Conservation (phyloP, 2,797 vertebrate species). For the Mormyrus hasselquistii region DNA sequence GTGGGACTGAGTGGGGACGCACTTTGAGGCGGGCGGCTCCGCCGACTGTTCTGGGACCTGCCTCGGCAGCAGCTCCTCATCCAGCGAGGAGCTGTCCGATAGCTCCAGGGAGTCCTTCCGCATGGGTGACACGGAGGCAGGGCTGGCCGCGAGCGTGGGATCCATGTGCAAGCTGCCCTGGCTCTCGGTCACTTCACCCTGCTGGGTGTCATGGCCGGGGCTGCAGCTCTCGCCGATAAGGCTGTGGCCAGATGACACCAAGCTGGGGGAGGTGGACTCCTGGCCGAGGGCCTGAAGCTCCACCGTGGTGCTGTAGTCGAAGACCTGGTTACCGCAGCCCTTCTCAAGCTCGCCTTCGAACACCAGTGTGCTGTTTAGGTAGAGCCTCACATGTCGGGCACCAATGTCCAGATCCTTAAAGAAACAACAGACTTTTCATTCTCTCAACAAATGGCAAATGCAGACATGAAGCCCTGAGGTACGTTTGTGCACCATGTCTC, state of each 20-base stretch:
- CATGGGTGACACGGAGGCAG: slow-evolving; percentile 26
- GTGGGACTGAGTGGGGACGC: slow-evolving; percentile 61
- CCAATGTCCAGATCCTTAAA: slow-evolving; percentile 77
- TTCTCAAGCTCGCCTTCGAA: slow-evolving; percentile 79
- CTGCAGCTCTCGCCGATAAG: slow-evolving; percentile 42
- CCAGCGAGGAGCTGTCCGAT: slow-evolving; percentile 27
- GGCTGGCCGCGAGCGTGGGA: slow-evolving; percentile 31
- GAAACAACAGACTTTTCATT: neutral
- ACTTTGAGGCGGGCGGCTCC: slow-evolving; percentile 42
- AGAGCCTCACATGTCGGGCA: slow-evolving; percentile 76
- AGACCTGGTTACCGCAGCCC: slow-evolving; percentile 67
- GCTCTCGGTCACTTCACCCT: slow-evolving; percentile 30
- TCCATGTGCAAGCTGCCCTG: slow-evolving; percentile 48
- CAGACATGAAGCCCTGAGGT: neutral
- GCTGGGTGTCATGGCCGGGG: slow-evolving; percentile 28
- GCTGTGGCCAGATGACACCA: slow-evolving; percentile 53
- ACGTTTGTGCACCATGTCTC: neutral
- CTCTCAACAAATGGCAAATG: neutral
- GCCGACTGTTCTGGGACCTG: slow-evolving; percentile 55
- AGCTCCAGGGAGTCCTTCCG: slow-evolving; percentile 19
- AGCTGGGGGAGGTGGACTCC: slow-evolving; percentile 55
- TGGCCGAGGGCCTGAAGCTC: slow-evolving; percentile 53
- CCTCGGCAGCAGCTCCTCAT: slow-evolving; percentile 48
- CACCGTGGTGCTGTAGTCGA: slow-evolving; percentile 66
- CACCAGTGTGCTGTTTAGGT: slow-evolving; percentile 76